Conservation (phyloP, 2,888 invertebrate species). For the Calliopum simillimum region DNA sequence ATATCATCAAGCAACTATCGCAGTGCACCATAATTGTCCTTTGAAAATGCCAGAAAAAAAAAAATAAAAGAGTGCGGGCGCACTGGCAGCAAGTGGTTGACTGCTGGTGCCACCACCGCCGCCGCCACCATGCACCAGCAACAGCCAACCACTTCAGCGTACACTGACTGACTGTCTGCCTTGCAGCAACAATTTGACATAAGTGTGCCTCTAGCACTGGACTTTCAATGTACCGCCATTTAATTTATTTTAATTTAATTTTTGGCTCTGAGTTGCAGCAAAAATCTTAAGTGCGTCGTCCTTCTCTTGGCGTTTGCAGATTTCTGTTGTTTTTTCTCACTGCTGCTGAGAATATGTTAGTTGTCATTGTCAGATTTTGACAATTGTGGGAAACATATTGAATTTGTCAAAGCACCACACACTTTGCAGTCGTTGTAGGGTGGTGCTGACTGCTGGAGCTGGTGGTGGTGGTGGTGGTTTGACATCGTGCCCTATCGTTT, state of each 20-base stretch:
- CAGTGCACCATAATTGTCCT: slow-evolving; percentile 9
- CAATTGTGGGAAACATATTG: slow-evolving; percentile 37
- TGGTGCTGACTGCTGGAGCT: background rate
- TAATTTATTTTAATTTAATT: slow-evolving; percentile 36
- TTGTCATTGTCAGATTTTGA: slow-evolving; percentile 31
- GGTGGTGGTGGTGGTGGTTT: slow-evolving; percentile 11
- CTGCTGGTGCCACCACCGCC: slow-evolving; percentile 23
- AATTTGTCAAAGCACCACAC: slow-evolving; percentile 22
- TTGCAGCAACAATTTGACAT: slow-evolving; percentile 15
- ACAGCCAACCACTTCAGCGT: too few relatives aligned
- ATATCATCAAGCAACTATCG: slow-evolving; percentile 27
- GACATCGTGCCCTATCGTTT: background rate
- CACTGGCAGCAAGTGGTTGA: slow-evolving; percentile 26
- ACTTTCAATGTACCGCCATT: slow-evolving; percentile 8
- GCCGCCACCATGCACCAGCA: background rate
- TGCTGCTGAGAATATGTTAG: slow-evolving; percentile 22
- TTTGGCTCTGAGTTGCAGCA: slow-evolving; percentile 13
- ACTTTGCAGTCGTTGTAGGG: slow-evolving; percentile 18
- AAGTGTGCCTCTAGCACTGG: slow-evolving; percentile 17
- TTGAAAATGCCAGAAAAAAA: too few relatives aligned
- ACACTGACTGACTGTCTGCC: background rate
- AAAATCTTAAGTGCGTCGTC: slow-evolving; percentile 14
- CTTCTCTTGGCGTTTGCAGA: slow-evolving; percentile 25
- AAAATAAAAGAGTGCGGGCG: background rate
- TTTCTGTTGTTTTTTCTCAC: background rate